Evolutionary conservation across 2,888 invertebrate genomes (phyloP), one percentile per base, ranked within the genome.

Genomic region (Acanthosepion lycidas): DNA sequence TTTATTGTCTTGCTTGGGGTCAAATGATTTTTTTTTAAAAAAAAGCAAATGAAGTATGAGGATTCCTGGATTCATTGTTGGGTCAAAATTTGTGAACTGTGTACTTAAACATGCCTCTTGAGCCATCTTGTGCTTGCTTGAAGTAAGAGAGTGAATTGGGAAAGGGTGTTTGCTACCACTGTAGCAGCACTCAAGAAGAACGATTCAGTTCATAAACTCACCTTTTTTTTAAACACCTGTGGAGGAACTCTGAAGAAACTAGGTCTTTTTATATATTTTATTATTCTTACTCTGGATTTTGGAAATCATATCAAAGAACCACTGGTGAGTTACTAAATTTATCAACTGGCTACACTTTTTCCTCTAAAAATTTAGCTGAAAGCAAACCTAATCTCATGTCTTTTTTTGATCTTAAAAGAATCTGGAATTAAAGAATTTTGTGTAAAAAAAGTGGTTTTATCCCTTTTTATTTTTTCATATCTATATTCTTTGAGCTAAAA

Each of bases 271-370:
- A 5, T 78, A 6, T n/a, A 2, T 78, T 15, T n/a, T 33, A 5
- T n/a, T 15, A 15, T 9, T 33, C 12, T n/a, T 78, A 33, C 12
- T n/a, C 23, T 20, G 59, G 59, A 6, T 64, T 78, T 78, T n/a
- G 78, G 78, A 33, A n/a, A 78, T 3, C 33, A 78, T n/a, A 33
- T 78, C 78, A 78, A 78, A 78, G 78, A 78, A 18, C n/a, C n/a
- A 28, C 33, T 78, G 78, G 78, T 78, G 78, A 78, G 78, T 78
- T n/a, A 78, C n/a, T n/a, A 78, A n/a, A 78, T 78, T 78, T 78
- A n/a, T n/a, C n/a, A n/a, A 78, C 78, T 78, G 78, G n/a, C 78
- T 78, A 9, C 78, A 78, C n/a, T 78, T n/a, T 78, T 78, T n/a
- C 23, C 64, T 64, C 64, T 26, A 15, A 78, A 78, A 78, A 78